Conservation (phyloP, 2,797 vertebrate species). For the Myoxocephalus aenaeus region DNA sequence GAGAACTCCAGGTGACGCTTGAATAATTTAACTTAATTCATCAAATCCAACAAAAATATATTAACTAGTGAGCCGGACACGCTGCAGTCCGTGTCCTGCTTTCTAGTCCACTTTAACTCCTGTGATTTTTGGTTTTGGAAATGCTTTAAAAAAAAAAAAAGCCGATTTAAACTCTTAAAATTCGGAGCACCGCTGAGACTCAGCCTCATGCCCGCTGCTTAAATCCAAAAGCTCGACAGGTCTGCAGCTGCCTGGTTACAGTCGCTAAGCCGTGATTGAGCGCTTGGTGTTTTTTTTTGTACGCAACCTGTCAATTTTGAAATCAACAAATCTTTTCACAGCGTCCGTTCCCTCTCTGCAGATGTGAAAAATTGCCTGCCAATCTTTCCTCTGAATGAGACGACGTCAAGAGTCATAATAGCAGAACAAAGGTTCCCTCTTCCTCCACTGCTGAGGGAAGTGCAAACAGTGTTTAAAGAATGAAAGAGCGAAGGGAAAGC, state of each 20-base stretch:
- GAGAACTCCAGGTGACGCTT: too few species aligned
- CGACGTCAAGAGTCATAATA: constrained; percentile 5
- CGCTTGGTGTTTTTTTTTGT: not conserved
- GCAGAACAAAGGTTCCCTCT: constrained; percentile 37
- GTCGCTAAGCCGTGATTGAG: constrained; percentile 17
- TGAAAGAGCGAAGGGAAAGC: constrained; percentile 38
- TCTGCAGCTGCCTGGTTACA: not conserved
- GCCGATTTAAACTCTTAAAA: not conserved
- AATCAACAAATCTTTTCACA: constrained; percentile 9
- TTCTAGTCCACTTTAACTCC: not conserved
- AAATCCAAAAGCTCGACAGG: constrained; percentile 11
- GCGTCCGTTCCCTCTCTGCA: constrained; percentile 15
- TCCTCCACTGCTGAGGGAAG: constrained; percentile 26
- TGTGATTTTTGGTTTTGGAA: not conserved
- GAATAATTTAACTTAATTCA: not conserved
- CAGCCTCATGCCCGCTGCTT: not conserved
- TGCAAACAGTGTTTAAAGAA: constrained; percentile 36
- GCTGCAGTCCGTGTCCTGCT: not conserved
- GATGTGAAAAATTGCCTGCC: constrained; percentile 18
- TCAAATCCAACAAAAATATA: not conserved
- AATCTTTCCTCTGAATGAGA: constrained; percentile 31
- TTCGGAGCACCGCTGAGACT: not conserved
- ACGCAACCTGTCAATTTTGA: constrained; percentile 13
- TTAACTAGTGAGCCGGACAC: not conserved
- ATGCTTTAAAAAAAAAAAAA: not conserved